phyloP scores from a whole-genome alignment of 2,797 vertebrate species.

The Leuciscus waleckii region DNA sequence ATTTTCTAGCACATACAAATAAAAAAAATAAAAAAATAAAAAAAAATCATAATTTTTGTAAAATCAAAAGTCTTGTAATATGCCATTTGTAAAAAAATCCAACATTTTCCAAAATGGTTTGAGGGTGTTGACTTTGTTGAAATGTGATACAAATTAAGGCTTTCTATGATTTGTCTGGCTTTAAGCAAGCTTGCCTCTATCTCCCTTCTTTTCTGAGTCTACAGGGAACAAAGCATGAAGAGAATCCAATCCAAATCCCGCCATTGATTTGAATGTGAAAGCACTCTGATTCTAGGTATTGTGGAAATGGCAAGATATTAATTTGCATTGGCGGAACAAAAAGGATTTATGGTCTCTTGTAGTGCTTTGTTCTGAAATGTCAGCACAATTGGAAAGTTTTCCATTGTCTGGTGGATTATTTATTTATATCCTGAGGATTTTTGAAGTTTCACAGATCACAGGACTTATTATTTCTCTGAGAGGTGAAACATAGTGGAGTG shows the following conservation, averaged over 20 bases:
- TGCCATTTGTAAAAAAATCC: not conserved
- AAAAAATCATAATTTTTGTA: too few species aligned
- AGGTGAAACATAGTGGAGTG: not conserved
- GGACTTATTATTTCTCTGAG: constrained; percentile 40
- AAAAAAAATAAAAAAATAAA: too few species aligned
- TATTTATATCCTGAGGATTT: constrained; percentile 20
- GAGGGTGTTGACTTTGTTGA: not conserved
- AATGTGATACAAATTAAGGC: not conserved
- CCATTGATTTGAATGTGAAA: constrained; percentile 62
- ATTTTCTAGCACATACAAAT: too few species aligned
- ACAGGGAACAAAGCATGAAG: constrained; percentile 54
- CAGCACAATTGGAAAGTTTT: constrained; percentile 51
- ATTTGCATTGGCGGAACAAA: constrained; percentile 53
- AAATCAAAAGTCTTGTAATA: not conserved
- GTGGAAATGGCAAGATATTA: constrained; percentile 48
- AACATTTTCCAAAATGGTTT: not conserved
- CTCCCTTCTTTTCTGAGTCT: not conserved
- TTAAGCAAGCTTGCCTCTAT: not conserved
- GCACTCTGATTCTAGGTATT: constrained; percentile 50
- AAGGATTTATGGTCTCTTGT: constrained; percentile 54
- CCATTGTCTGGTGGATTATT: constrained; percentile 31
- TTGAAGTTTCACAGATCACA: constrained; percentile 36
- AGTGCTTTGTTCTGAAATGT: constrained; percentile 59
- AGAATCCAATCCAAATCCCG: constrained; percentile 50
- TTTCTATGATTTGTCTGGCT: not conserved